A percentile compares a stretch with the other conserved stretches of the same genome.
phyloP scores from a whole-genome alignment of 2,113 vertebrate species.

The Gymnorhina tibicen region DNA sequence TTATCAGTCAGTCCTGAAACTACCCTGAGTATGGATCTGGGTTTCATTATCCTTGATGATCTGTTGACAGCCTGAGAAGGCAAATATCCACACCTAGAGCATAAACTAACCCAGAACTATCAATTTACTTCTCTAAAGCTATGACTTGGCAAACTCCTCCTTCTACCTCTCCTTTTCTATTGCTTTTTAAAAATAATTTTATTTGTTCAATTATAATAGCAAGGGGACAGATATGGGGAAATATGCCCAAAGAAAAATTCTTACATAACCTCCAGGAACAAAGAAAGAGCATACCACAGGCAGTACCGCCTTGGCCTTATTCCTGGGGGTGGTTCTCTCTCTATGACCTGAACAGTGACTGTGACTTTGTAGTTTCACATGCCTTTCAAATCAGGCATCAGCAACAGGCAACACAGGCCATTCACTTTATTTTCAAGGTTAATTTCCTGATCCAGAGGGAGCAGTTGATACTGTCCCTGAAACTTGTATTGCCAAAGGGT shows the following conservation, averaged over 20 bases:
- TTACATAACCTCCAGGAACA: background rate
- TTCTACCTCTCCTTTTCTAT: background rate
- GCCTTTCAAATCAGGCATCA: background rate
- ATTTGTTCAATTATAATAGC: background rate
- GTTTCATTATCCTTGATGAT: background rate
- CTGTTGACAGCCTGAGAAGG: background rate
- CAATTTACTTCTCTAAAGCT: background rate
- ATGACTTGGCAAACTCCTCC: background rate
- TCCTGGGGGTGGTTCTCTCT: background rate
- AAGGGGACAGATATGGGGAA: background rate
- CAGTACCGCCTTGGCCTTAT: background rate
- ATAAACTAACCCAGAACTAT: background rate
- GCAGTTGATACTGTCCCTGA: background rate
- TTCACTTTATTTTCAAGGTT: background rate
- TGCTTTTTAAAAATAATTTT: background rate
- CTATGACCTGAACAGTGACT: background rate
- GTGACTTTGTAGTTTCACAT: background rate
- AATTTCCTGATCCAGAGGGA: background rate
- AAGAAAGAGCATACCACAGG: background rate
- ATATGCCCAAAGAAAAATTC: background rate
- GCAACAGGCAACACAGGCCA: background rate
- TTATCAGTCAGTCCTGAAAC: background rate
- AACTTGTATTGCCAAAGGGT: background rate
- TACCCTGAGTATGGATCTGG: fast-evolving
- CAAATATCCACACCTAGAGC: background rate